A percentile compares a stretch with the other conserved stretches of the same genome.
Conservation (phyloP, 2,888 invertebrate species). For the Diarsia mendica region DNA sequence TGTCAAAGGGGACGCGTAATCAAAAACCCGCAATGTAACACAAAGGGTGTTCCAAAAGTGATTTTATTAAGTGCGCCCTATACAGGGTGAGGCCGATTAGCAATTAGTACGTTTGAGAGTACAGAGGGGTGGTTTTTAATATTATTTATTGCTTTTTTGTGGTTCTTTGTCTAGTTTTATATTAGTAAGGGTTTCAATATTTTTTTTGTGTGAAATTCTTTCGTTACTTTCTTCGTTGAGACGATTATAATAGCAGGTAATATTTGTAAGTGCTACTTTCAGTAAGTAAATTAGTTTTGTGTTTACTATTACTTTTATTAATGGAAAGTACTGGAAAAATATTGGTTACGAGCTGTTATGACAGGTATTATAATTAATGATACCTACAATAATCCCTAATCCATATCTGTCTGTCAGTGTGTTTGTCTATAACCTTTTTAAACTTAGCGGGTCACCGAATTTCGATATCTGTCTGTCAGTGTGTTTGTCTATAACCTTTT, state of each 20-base stretch:
- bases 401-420: not conserved
- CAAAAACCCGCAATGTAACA: conserved; percentile 70
- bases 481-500: too few species aligned
- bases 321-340: not conserved
- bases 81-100: conserved; percentile 76
- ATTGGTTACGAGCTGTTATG: not conserved
- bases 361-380: not conserved
- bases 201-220: not conserved
- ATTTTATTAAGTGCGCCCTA: conserved; percentile 82
- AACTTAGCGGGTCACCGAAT: too few species aligned
- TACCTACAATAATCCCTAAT: too few species aligned
- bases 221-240: not conserved
- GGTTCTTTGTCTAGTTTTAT: conserved; percentile 15
- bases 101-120: conserved; percentile 67
- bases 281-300: conserved; percentile 17
- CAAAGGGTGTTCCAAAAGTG: conserved; percentile 76
- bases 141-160: conserved; percentile 54
- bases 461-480: too few species aligned
- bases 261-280: conserved; percentile 7
- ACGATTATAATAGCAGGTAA: not conserved
- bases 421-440: too few species aligned
- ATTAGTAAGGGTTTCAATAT: not conserved
- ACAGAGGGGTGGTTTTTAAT: conserved; percentile 48
- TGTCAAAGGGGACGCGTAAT: conserved; percentile 54
- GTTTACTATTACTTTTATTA: not conserved